These are phyloP conservation scores for Psix sp. DNA, from an alignment of 1,140 invertebrate genomes.

Conservation along the genomic window DNA sequence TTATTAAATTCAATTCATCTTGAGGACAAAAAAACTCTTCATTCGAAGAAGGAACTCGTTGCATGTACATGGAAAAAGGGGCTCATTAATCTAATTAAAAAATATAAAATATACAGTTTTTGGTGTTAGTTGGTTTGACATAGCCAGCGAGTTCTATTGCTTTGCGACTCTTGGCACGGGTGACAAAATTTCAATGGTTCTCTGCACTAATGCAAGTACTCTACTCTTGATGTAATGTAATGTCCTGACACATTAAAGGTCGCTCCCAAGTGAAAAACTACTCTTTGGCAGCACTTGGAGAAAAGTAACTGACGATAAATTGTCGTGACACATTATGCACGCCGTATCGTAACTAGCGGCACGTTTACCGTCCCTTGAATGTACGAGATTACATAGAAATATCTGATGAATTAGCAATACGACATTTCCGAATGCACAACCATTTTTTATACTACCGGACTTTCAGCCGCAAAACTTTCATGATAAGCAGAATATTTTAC, in stretches of 20 bases:
- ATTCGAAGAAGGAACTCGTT: not conserved
- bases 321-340: slow-evolving; percentile 58
- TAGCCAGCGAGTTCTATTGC: slow-evolving; percentile 15
- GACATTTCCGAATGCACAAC: not conserved
- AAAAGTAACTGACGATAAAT: slow-evolving; percentile 62
- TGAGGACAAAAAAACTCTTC: not conserved
- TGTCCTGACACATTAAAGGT: slow-evolving; percentile 64
- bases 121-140: slow-evolving; percentile 28
- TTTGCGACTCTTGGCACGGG: slow-evolving; percentile 56
- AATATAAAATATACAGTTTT: slow-evolving; percentile 37
- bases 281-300: slow-evolving; percentile 58
- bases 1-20: slow-evolving; percentile 2
- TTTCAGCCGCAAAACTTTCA: too few relatives aligned
- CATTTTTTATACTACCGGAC: too few relatives aligned
- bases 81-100: slow-evolving; percentile 57
- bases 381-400: slow-evolving; percentile 53
- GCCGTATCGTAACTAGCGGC: slow-evolving; percentile 60
- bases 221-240: slow-evolving; percentile 60
- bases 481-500: too few relatives aligned
- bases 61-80: slow-evolving; percentile 24
- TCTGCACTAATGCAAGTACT: slow-evolving; percentile 61
- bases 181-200: slow-evolving; percentile 61
- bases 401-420: slow-evolving; percentile 50
- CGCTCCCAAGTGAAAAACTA: slow-evolving; percentile 58
- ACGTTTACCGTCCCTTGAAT: slow-evolving; percentile 50